A percentile compares a stretch with the other conserved stretches of the same genome.
These are phyloP conservation scores for Yponomeuta evonymella DNA, from an alignment of 2,888 invertebrate genomes.

Conservation along the genomic window DNA sequence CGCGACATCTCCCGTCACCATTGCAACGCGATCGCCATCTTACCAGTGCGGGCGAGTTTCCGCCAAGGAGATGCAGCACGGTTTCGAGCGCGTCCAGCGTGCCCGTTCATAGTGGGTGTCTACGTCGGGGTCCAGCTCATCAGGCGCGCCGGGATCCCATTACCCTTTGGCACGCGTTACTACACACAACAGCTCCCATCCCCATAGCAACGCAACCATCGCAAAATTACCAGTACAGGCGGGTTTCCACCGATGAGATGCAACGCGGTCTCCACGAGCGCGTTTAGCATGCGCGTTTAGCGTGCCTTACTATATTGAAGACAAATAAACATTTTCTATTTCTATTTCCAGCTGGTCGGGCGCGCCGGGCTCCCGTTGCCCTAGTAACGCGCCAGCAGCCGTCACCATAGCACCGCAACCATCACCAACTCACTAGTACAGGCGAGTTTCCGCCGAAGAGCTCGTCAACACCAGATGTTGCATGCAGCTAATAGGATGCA, in stretches of 20 bases:
- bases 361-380: slow-evolving; percentile 72
- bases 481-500: no score
- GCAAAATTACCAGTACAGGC: slow-evolving; percentile 66
- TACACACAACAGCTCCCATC: no score
- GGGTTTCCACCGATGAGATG: slow-evolving; percentile 87
- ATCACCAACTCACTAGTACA: slow-evolving; percentile 54
- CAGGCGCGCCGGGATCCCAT: slow-evolving; percentile 68
- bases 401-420: no score
- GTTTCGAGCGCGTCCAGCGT: slow-evolving; percentile 90
- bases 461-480: no score
- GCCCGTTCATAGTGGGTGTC: slow-evolving; percentile 87
- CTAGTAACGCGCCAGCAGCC: slow-evolving; percentile 56
- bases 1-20: no score
- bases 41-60: slow-evolving; percentile 82
- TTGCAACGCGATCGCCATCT: slow-evolving; percentile 22
- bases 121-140: slow-evolving; percentile 80
- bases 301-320: no score
- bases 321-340: no score
- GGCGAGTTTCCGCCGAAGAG: slow-evolving; percentile 86
- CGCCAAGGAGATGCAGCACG: slow-evolving; percentile 87
- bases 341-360: slow-evolving; percentile 59
- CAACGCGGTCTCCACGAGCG: slow-evolving; percentile 89
- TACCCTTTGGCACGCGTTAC: slow-evolving; percentile 37
- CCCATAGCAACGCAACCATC: no score
- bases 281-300: slow-evolving; percentile 89